Conservation (phyloP, 2,797 vertebrate species). For the Syngnathus acus region DNA sequence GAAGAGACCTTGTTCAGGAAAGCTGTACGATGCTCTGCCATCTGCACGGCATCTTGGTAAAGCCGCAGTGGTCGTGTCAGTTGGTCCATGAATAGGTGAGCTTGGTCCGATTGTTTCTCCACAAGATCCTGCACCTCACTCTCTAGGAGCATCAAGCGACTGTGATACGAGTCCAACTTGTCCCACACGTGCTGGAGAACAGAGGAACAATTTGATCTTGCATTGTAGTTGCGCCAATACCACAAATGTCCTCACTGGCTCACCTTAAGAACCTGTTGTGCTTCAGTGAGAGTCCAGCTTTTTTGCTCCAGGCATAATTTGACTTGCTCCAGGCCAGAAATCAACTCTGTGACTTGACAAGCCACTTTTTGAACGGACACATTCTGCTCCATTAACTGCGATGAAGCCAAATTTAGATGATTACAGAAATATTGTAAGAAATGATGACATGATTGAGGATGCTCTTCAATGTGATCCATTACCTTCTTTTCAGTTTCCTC, state of each 20-base stretch:
- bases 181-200: conserved; percentile 81
- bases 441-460: background rate
- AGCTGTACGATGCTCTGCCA: conserved; percentile 79
- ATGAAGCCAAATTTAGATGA: background rate
- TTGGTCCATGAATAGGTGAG: conserved; percentile 85
- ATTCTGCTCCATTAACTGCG: conserved; percentile 49
- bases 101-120: conserved; percentile 77
- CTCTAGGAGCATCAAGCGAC: conserved; percentile 80
- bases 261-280: conserved; percentile 84
- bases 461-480: background rate
- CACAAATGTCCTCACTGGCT: conserved; percentile 3
- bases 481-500: conserved; percentile 48
- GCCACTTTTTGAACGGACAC: conserved; percentile 64
- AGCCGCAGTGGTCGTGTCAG: conserved; percentile 79
- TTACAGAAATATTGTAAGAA: background rate
- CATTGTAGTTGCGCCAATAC: background rate
- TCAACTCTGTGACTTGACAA: conserved; percentile 69
- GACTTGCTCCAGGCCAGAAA: conserved; percentile 70
- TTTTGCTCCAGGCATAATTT: conserved; percentile 75
- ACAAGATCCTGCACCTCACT: conserved; percentile 85
- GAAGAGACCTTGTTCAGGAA: conserved; percentile 80
- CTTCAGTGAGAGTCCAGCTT: conserved; percentile 73
- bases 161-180: conserved; percentile 83
- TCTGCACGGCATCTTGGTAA: conserved; percentile 80
- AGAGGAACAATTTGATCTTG: background rate